Conservation (phyloP, 2,113 vertebrate genomes). For the Hippolais icterina region DNA sequence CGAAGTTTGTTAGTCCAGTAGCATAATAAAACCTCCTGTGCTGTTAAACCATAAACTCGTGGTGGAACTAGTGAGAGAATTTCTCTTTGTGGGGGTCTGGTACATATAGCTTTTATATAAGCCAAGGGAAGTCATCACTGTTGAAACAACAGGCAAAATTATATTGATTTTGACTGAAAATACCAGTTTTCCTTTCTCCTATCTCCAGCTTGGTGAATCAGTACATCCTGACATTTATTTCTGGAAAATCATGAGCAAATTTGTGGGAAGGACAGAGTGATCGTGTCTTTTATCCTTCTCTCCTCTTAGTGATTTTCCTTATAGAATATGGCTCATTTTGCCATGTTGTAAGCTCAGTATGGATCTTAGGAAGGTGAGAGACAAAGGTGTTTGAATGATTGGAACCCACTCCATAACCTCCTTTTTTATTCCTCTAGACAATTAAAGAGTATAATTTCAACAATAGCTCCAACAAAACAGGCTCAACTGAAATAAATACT, state of each 20-base stretch:
- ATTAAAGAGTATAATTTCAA: background rate
- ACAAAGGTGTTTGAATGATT: background rate
- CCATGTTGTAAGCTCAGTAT: background rate
- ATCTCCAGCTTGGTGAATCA: background rate
- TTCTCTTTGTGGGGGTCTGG: background rate
- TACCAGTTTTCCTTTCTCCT: background rate
- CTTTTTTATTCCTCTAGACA: background rate
- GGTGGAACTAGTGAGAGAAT: background rate
- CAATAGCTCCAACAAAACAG: background rate
- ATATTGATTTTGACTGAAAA: background rate
- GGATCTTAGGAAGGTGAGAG: background rate
- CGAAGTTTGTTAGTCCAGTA: background rate
- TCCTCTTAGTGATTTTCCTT: background rate
- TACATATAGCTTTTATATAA: background rate
- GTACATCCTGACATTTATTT: background rate
- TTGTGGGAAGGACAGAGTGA: too few relatives aligned
- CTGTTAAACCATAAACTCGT: background rate
- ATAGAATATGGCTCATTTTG: background rate
- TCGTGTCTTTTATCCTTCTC: background rate
- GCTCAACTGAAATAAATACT: background rate
- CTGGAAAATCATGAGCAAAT: background rate
- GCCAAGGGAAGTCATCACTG: background rate
- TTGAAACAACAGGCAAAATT: background rate
- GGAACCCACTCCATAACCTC: background rate
- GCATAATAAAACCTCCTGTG: background rate